Base-by-base conservation (phyloP, 2,888 invertebrate species). In the Drosophila tripunctata region DNA sequence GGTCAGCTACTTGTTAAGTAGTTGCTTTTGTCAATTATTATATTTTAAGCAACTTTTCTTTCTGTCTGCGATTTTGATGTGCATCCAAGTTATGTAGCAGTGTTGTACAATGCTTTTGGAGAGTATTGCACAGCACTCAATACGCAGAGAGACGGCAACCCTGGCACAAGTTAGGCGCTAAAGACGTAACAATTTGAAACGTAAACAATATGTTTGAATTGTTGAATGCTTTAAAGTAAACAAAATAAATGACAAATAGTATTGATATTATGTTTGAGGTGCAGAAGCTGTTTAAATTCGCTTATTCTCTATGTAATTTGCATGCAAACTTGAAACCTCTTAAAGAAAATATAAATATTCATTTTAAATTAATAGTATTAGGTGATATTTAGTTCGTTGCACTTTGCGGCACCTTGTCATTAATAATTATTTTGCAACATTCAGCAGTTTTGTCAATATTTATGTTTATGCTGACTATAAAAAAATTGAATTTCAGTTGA, bases 391-490 rank as follows among this genome's bases (percentile, higher is more conserved):
- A 17, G 27, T 27, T 27, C 6, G n/a, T 19, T 19, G 30, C 19
- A 45, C n/a, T 2, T 17, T 19, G 17, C 30, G 12, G 12, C 4
- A 3, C n/a, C n/a, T 50, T 38, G 27, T 21, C 38, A 40, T 21
- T 40, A 30, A 40, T 31, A 4, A 31, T 8, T 31, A 8, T 64
- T 52, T 21, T 71, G 58, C 22, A 30, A 27, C n/a, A 60, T 50
- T 17, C 56, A 78, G 65, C 70, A 74, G 8, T 73, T 67, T 72
- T 55, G 36, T 8, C 0, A 22, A 10, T 4, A 10, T 33, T 51
- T 4, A 21, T 6, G 10, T 54, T 44, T 36, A 5, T 70, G 75
- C 57, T 75, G 75, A 72, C 41, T 41, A 15, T 27, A 15, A n/a
- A 43, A 27, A 12, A 15, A 8, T 14, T 3, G 17, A 24, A 44